These are phyloP conservation scores for Macrotus californicus DNA, from an alignment of 2,113 vertebrate genomes.

Conservation along the genomic window DNA sequence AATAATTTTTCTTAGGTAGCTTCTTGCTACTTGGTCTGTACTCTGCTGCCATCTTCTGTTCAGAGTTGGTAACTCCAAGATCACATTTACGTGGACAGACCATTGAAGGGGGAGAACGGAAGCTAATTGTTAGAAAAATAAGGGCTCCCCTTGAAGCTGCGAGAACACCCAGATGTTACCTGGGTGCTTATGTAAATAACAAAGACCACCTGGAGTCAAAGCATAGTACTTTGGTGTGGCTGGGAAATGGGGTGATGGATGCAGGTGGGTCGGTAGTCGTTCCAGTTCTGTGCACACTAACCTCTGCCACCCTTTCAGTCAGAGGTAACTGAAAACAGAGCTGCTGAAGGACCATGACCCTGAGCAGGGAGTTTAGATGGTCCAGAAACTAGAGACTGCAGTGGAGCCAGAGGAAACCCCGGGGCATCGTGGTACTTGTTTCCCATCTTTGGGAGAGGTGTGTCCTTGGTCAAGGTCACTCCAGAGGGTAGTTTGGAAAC, in stretches of 20 bases:
- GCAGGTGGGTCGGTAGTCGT: neutral
- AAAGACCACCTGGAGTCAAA: neutral
- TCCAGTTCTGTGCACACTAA: neutral
- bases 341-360: neutral
- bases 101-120: neutral
- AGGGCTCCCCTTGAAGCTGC: neutral
- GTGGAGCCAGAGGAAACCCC: neutral
- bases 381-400: neutral
- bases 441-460: neutral
- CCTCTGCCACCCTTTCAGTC: neutral
- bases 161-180: neutral
- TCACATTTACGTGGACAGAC: neutral
- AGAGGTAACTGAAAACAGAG: neutral
- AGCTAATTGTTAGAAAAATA: neutral
- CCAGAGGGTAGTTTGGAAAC: neutral
- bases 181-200: neutral
- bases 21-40: neutral
- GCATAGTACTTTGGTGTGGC: neutral
- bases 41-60: conserved; percentile 58
- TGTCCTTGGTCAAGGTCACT: neutral
- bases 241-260: neutral
- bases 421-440: neutral
- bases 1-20: neutral
- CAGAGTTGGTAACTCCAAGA: neutral
- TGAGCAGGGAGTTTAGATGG: neutral